Conservation (phyloP, 2,888 invertebrate genomes). For the Cosmia trapezina region DNA sequence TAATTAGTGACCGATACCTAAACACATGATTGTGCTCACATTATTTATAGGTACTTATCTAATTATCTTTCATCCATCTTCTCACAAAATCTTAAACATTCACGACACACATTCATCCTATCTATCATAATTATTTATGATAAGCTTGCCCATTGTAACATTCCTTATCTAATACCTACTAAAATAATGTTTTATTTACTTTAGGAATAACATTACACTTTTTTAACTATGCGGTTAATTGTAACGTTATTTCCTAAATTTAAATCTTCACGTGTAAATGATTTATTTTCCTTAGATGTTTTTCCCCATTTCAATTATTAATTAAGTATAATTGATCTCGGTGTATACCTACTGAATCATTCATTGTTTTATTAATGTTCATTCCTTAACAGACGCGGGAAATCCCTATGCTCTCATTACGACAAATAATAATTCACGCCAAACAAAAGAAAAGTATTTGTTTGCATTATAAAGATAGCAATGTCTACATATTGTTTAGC, state of each 20-base stretch:
- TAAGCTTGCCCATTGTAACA: background rate
- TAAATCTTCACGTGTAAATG: background rate
- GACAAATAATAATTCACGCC: background rate
- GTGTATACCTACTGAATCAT: slow-evolving; percentile 18
- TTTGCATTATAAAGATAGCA: slow-evolving; percentile 12
- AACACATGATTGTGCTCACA: no score
- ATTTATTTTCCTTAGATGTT: slow-evolving; percentile 4
- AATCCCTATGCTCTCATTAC: slow-evolving; percentile 15
- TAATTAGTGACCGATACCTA: no score
- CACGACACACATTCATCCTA: background rate
- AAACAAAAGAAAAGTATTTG: slow-evolving; percentile 14
- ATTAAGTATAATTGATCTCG: no score
- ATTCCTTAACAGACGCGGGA: slow-evolving; percentile 2
- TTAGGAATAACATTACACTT: background rate
- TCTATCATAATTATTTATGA: background rate
- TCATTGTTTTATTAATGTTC: background rate
- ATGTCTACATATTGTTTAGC: background rate
- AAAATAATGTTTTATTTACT: background rate
- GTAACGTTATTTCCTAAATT: background rate
- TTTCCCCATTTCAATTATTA: background rate
- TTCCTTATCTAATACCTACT: no score
- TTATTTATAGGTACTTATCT: no score
- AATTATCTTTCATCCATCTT: background rate
- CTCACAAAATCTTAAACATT: background rate
- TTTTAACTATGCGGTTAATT: background rate